phyloP scores from a whole-genome alignment of 2,888 invertebrate species.

The Bibio marci region DNA sequence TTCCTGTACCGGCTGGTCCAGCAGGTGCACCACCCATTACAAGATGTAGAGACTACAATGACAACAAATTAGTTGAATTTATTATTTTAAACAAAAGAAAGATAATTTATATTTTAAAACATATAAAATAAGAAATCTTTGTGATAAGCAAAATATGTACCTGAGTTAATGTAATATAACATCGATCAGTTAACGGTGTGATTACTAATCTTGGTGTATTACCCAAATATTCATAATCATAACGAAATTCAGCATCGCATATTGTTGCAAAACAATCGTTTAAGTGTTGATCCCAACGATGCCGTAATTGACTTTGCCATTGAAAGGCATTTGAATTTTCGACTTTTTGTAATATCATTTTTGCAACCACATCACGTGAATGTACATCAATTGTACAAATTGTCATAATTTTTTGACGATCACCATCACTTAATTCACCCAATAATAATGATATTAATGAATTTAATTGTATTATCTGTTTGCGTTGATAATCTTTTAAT shows the following conservation, averaged over 20 bases:
- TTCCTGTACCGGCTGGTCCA: constrained; percentile 80
- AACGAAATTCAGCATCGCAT: constrained; percentile 83
- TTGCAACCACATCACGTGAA: constrained; percentile 81
- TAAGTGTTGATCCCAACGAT: constrained; percentile 54
- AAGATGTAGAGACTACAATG: constrained; percentile 59
- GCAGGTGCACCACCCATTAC: constrained; percentile 94
- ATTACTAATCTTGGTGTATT: constrained; percentile 88
- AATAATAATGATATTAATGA: constrained; percentile 66
- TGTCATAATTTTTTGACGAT: constrained; percentile 91
- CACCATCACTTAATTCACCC: constrained; percentile 63
- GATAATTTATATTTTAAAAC: neutral
- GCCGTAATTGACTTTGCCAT: constrained; percentile 77
- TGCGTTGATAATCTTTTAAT: constrained; percentile 79
- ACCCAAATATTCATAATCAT: constrained; percentile 87
- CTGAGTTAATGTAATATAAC: constrained; percentile 89
- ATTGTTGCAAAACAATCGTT: constrained; percentile 85
- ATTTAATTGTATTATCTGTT: constrained; percentile 71
- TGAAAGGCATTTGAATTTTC: constrained; percentile 66
- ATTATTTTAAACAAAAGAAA: no score
- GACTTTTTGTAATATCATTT: constrained; percentile 67
- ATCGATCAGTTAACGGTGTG: constrained; percentile 87
- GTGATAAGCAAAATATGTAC: constrained; percentile 21
- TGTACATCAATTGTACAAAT: constrained; percentile 94
- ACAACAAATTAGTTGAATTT: neutral
- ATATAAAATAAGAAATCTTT: neutral